These are phyloP conservation scores for Drosophila meridionalis DNA, from an alignment of 2,888 invertebrate genomes.

Conservation along the genomic window DNA sequence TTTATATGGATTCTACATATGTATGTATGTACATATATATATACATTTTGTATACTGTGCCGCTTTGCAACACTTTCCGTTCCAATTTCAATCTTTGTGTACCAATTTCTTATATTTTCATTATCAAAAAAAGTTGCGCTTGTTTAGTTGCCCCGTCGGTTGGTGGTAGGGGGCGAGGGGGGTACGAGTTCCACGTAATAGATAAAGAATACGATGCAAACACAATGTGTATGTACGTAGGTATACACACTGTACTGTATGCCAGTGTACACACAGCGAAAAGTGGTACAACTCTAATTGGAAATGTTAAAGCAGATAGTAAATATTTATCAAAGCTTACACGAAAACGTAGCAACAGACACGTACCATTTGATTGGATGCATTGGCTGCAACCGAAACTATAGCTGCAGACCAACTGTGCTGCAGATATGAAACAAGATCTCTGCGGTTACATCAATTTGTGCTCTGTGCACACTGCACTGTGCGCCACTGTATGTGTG, in stretches of 20 bases:
- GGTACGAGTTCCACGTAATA: slow-evolving; percentile 47
- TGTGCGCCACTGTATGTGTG: neutral
- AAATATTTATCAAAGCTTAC: slow-evolving; percentile 72
- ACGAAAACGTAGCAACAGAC: slow-evolving; percentile 55
- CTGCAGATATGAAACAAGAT: slow-evolving; percentile 10
- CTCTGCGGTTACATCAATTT: slow-evolving; percentile 19
- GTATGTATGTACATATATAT: neutral
- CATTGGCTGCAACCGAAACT: slow-evolving; percentile 14
- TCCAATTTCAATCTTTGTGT: slow-evolving; percentile 34
- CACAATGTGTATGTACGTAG: neutral
- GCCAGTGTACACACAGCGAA: slow-evolving; percentile 32
- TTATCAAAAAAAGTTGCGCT: slow-evolving; percentile 47
- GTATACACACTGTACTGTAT: slow-evolving; percentile 13
- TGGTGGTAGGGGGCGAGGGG: neutral
- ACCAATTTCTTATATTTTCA: slow-evolving; percentile 46
- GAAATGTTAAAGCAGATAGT: slow-evolving; percentile 76
- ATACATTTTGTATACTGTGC: neutral
- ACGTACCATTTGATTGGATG: slow-evolving; percentile 71
- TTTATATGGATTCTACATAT: slow-evolving; percentile 1
- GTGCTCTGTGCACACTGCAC: neutral
- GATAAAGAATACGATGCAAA: slow-evolving; percentile 46
- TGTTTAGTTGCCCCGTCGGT: slow-evolving; percentile 27
- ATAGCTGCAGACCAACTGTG: slow-evolving; percentile 4
- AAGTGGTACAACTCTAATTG: slow-evolving; percentile 77
- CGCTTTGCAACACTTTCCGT: slow-evolving; percentile 24